Conservation (phyloP, 2,888 invertebrate species). For the Polymixis flavicincta region DNA sequence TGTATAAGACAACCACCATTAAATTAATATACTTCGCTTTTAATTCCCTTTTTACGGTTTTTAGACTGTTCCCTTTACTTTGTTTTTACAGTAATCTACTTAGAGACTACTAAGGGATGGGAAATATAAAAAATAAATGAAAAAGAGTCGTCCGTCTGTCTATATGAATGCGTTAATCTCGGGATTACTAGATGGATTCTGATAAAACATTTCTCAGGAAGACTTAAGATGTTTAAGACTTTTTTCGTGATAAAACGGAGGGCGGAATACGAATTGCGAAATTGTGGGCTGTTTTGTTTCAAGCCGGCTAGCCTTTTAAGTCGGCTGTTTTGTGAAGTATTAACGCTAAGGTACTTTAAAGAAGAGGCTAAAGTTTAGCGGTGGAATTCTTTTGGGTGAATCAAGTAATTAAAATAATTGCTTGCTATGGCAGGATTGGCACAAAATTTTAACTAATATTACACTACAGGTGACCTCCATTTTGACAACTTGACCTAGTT, state of each 20-base stretch:
- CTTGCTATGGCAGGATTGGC: neutral
- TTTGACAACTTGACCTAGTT: no score
- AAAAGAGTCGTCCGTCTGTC: slow-evolving; percentile 49
- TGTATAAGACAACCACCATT: slow-evolving; percentile 49
- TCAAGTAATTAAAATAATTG: slow-evolving; percentile 17
- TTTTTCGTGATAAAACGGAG: slow-evolving; percentile 58
- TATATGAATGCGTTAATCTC: slow-evolving; percentile 68
- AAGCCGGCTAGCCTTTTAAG: slow-evolving; percentile 51
- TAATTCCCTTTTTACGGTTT: slow-evolving; percentile 61
- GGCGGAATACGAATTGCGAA: slow-evolving; percentile 57
- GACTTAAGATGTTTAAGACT: slow-evolving; percentile 65
- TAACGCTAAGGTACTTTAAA: slow-evolving; percentile 33
- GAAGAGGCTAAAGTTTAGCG: neutral
- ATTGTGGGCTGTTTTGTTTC: slow-evolving; percentile 61
- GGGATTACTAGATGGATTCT: slow-evolving; percentile 69
- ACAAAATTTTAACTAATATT: neutral
- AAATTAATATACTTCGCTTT: slow-evolving; percentile 59
- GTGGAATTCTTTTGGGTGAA: neutral
- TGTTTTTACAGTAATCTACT: slow-evolving; percentile 69
- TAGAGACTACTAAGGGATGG: slow-evolving; percentile 52
- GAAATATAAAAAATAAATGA: slow-evolving; percentile 64
- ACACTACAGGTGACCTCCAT: no score
- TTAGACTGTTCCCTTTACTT: slow-evolving; percentile 61
- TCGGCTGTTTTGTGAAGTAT: slow-evolving; percentile 50
- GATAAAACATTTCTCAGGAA: slow-evolving; percentile 65